Evolutionary conservation across 2,797 vertebrate genomes (phyloP).

Genomic region (Taenioides sp.): DNA sequence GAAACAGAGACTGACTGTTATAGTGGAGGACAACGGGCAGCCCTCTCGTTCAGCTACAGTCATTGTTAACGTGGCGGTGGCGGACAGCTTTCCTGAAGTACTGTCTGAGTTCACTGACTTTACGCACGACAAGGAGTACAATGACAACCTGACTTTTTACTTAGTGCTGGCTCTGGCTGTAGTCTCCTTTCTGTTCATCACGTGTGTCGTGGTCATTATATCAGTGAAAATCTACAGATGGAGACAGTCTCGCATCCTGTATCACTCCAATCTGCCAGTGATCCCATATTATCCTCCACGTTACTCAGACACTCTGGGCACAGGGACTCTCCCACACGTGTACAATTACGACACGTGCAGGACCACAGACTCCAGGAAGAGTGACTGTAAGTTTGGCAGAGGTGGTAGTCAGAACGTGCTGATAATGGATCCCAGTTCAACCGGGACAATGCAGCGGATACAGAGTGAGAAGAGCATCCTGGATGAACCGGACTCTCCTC

Average conservation of each 20-base stretch:
- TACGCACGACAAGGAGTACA: too few species aligned
- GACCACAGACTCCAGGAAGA: constrained; percentile 4
- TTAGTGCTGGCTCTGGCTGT: constrained; percentile 38
- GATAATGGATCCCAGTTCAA: constrained; percentile 20
- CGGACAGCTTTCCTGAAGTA: constrained; percentile 26
- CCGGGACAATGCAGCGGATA: constrained; percentile 52
- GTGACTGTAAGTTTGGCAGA: too few species aligned
- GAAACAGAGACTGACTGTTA: constrained; percentile 54
- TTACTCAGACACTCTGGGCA: constrained; percentile 38
- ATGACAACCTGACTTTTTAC: constrained; percentile 24
- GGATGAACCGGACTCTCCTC: constrained; percentile 8
- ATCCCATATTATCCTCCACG: constrained; percentile 31
- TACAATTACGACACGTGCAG: constrained; percentile 55
- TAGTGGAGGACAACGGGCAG: constrained; percentile 74
- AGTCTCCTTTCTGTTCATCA: too few species aligned
- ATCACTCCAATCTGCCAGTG: constrained; percentile 38
- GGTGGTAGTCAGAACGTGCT: too few species aligned
- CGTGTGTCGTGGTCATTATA: too few species aligned
- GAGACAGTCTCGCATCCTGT: constrained; percentile 49
- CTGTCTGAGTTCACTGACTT: constrained; percentile 9
- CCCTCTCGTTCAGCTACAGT: constrained; percentile 54
- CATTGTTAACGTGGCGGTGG: too few species aligned
- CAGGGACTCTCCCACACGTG: constrained; percentile 28
- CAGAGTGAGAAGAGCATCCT: constrained; percentile 41
- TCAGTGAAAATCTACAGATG: constrained; percentile 5